Conservation (phyloP, 1,140 invertebrate species). For the Nasonia longicornis region DNA sequence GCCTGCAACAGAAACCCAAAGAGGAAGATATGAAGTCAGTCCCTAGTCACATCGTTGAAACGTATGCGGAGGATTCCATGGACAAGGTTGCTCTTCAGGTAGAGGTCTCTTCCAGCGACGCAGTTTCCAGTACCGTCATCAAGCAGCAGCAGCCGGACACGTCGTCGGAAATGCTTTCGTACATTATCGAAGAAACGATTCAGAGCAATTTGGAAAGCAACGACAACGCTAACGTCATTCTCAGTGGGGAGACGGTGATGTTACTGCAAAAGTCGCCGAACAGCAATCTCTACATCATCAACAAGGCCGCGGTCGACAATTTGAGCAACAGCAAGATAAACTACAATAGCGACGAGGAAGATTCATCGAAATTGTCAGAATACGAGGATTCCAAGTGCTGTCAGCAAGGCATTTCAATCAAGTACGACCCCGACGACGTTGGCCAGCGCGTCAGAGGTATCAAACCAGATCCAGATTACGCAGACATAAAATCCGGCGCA, state of each 20-base stretch:
- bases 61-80: conserved; percentile 57
- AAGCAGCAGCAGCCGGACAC: conserved; percentile 22
- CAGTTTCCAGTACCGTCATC: conserved; percentile 30
- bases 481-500: not conserved
- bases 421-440: conserved; percentile 37
- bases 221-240: conserved; percentile 64
- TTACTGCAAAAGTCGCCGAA: conserved; percentile 65
- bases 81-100: conserved; percentile 60
- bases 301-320: conserved; percentile 64
- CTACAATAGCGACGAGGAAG: conserved; percentile 53
- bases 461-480: conserved; percentile 34
- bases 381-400: conserved; percentile 36
- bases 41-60: conserved; percentile 50
- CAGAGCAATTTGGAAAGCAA: conserved; percentile 50
- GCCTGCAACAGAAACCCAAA: conserved; percentile 38
- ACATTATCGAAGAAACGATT: conserved; percentile 48
- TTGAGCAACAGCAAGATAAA: conserved; percentile 43
- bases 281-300: conserved; percentile 67
- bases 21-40: conserved; percentile 32
- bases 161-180: conserved; percentile 33
- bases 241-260: conserved; percentile 65
- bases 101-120: conserved; percentile 56
- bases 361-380: not conserved
- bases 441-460: conserved; percentile 4
- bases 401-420: conserved; percentile 25